phyloP scores from a whole-genome alignment of 2,888 invertebrate genomes.

The Octodonta nipae region DNA sequence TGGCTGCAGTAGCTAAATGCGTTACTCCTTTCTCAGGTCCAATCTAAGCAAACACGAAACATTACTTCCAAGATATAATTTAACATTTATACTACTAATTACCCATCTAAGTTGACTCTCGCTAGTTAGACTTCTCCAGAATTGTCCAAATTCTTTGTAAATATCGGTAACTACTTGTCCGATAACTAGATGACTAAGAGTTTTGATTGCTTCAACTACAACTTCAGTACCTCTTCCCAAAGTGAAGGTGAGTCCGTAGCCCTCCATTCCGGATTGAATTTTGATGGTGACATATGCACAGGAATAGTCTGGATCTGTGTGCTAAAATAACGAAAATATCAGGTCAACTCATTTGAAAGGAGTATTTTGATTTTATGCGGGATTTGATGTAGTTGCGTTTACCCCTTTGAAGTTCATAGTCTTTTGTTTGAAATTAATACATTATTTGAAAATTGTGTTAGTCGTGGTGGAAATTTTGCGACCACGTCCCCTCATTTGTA shows the following conservation, averaged over 20 bases:
- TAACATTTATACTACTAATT: too few species aligned
- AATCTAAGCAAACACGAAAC: too few species aligned
- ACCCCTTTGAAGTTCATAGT: too few species aligned
- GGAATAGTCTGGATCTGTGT: constrained; percentile 80
- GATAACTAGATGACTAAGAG: constrained; percentile 56
- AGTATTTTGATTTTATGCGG: too few species aligned
- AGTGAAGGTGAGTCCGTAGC: constrained; percentile 78
- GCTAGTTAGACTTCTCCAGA: constrained; percentile 71
- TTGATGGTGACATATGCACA: constrained; percentile 78
- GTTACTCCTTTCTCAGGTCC: constrained; percentile 85
- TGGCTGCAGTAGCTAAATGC: constrained; percentile 75
- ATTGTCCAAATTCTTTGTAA: constrained; percentile 59
- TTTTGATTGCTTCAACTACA: constrained; percentile 61
- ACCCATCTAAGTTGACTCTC: constrained; percentile 90
- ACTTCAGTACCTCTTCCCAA: constrained; percentile 80
- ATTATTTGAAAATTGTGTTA: too few species aligned
- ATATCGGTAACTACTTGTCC: constrained; percentile 57
- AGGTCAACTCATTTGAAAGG: too few species aligned
- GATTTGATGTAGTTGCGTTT: too few species aligned
- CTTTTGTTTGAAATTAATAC: too few species aligned
- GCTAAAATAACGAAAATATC: constrained; percentile 39
- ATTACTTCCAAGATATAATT: too few species aligned
- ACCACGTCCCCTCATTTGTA: too few species aligned
- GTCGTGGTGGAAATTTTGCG: too few species aligned
- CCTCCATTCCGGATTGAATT: constrained; percentile 50